Evolutionary conservation across 2,113 vertebrate genomes (phyloP), one percentile per base, ranked within the genome.

Genomic region (Anarhynchus alexandrinus): DNA sequence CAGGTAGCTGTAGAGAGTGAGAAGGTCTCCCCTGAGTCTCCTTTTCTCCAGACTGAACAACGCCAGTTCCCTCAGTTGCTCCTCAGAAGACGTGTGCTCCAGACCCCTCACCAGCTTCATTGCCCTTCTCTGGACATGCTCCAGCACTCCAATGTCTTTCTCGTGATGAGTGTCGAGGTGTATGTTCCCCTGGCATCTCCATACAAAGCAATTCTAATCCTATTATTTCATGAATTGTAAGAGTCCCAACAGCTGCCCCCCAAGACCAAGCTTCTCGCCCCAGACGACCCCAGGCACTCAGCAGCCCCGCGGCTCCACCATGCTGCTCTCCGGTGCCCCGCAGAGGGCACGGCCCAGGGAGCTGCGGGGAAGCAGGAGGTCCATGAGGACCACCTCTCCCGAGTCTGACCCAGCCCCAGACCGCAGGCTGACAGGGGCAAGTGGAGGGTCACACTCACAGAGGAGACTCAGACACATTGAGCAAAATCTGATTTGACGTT

Each of bases 361-460:
- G n/a, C 20, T 27, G 29, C 6, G 15, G 12, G 27, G 27, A 21
- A 19, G 14, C 40, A 27, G 47, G 11, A 27, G 51, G 20, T 19
- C 8, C 2, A 11, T 14, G 30, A 34, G 22, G 34, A 47, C 16
- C 19, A 7, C 11, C 0, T 0, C 17, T 66, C 19, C 22, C 3
- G 15, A 10, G 10, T 2, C 23, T 23, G 54, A 10, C 9, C 6
- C 71, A 57, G 45, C 8, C 49, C 45, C 0, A 23, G 22, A 11
- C 0, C 3, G 12, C 0, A 5, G 17, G 8, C 52, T 27, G 54
- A 52, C 32, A 23, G 49, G 7, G 20, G 6, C 15, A 30, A 65
- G 57, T 2, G 1, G 25, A 70, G 27, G 38, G n/a, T 3, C 7
- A 3, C 7, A 3, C 9, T 21, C 29, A 6, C 0, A 49, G 30